Evolutionary conservation across 1,140 invertebrate species (phyloP), one percentile per base, ranked within the genome.

Genomic region (Potamilus streckersoni): DNA sequence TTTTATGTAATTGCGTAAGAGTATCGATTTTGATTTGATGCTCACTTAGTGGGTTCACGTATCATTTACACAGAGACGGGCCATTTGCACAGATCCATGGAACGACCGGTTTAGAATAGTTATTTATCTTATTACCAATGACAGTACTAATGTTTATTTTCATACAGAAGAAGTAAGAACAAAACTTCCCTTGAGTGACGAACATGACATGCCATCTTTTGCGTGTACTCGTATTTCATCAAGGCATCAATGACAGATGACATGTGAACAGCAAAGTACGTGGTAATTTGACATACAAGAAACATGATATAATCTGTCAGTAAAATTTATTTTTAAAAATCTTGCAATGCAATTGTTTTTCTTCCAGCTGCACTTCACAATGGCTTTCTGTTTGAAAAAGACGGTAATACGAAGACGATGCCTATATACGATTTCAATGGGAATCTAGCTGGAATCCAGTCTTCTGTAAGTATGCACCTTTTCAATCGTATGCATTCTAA

Each of bases 361-460:
- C 55, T 76, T 76, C 31, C 74, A 76, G 74, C 74, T n/a, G 66
- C 69, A 14, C 70, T 64, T 23, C 70, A 63, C 27, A 67, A 76
- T 65, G 74, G 74, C 2, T 76, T 76, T 38, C 20, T 70, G 12
- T 76, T 76, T 49, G 59, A 27, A 31, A 69, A 66, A 38, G 74
- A 71, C 17, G 57, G 27, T 16, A 70, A 76, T 27, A 76, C 67
- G 16, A 69, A 64, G 58, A 60, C 74, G 6, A 69, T 76, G 66
- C 74, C 74, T 6, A 69, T 76, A 13, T 76, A 76, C 59, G 74
- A 76, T 57, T n/a, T 76, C 13, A 65, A 76, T 49, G 74, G 74
- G 1, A 63, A 69, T n/a, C 74, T 76, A 31, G 67, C 67, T 19
- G 74, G 74, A 38, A 60, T 76, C 3, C 74, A 70, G 38, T 59